Percentiles rank a stretch among this genome's conserved stretches.
phyloP scores from a whole-genome alignment of 2,888 invertebrate genomes.

The Unio delphinus region DNA sequence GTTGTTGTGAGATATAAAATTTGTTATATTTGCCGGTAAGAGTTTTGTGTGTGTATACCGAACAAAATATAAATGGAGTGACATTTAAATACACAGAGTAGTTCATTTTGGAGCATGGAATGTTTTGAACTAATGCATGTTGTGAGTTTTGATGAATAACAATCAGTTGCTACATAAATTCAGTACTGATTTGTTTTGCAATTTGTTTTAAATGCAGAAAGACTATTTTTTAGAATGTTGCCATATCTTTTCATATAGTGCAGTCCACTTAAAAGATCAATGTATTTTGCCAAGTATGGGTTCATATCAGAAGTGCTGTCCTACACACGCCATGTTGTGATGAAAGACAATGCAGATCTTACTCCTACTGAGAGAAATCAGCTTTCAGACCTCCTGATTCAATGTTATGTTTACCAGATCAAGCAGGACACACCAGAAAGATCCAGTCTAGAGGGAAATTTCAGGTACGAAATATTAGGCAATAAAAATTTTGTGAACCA shows the following conservation, averaged over 20 bases:
- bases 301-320: conserved; percentile 77
- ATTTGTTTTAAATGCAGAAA: not conserved
- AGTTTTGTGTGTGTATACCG: no score
- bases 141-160: no score
- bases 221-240: conserved; percentile 11
- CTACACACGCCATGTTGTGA: conserved; percentile 75
- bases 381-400: conserved; percentile 79
- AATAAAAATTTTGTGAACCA: not conserved
- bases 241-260: conserved; percentile 68
- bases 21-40: no score
- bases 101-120: no score
- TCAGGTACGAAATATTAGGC: conserved; percentile 44
- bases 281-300: conserved; percentile 78
- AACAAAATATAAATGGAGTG: no score
- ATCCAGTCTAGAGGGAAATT: conserved; percentile 42
- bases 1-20: no score
- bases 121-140: no score
- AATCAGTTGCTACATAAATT: no score
- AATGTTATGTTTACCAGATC: conserved; percentile 78
- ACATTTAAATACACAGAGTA: no score
- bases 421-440: conserved; percentile 67
- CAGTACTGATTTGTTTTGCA: no score
- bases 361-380: conserved; percentile 76
- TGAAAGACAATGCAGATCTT: conserved; percentile 75
- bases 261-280: conserved; percentile 76